Evolutionary conservation across 2,113 vertebrate genomes (phyloP).

Genomic region (Sula dactylatra): DNA sequence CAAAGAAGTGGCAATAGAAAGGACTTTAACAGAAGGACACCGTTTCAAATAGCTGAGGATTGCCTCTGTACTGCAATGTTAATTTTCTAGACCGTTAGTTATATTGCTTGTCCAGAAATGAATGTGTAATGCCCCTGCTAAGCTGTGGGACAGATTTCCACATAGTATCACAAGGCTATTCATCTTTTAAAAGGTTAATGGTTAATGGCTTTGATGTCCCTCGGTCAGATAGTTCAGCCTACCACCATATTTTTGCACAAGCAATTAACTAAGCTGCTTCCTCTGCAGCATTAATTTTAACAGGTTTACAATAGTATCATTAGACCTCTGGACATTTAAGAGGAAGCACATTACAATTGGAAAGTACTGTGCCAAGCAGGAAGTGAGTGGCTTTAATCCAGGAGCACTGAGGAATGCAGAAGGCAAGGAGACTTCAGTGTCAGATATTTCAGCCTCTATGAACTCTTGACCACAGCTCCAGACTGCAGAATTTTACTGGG

Average conservation of each 20-base stretch:
- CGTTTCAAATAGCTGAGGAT: neutral
- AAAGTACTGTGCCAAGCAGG: constrained; percentile 34
- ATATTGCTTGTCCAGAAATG: neutral
- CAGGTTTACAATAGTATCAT: constrained; percentile 61
- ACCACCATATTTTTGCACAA: constrained; percentile 18
- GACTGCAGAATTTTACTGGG: neutral
- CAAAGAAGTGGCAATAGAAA: neutral
- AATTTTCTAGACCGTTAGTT: neutral
- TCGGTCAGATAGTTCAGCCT: neutral
- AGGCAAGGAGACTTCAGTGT: constrained; percentile 27
- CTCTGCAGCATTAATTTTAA: constrained; percentile 64
- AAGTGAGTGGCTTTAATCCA: constrained; percentile 48
- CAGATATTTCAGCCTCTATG: neutral
- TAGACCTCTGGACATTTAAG: constrained; percentile 42
- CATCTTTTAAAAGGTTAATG: constrained; percentile 9
- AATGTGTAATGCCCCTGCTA: neutral
- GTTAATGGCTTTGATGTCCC: neutral
- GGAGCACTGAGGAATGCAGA: constrained; percentile 40
- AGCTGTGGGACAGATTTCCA: neutral
- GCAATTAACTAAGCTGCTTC: constrained; percentile 57
- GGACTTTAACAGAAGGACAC: neutral
- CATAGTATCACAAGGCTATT: neutral
- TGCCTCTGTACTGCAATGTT: neutral
- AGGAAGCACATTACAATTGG: constrained; percentile 50
- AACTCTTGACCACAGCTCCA: neutral